Evolutionary conservation across 2,797 vertebrate genomes (phyloP).

Genomic region (Cyclopterus lumpus): DNA sequence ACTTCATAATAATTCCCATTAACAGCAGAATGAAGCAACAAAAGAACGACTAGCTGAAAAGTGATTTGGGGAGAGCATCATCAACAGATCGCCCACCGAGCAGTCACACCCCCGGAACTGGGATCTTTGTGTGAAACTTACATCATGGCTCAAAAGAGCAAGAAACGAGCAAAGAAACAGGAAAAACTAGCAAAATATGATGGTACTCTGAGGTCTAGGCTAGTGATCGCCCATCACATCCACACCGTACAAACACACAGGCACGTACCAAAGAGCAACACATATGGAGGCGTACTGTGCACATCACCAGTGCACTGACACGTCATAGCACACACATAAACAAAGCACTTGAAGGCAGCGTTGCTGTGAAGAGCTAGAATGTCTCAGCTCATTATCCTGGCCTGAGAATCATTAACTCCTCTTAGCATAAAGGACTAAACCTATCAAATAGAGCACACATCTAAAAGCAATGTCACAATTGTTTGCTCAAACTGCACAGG

Average conservation of each 20-base stretch:
- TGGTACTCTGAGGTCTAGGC: not conserved
- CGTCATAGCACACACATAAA: slow-evolving; percentile 44
- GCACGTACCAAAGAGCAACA: slow-evolving; percentile 76
- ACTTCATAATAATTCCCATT: slow-evolving; percentile 13
- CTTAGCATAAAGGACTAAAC: slow-evolving; percentile 17
- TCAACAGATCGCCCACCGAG: not conserved
- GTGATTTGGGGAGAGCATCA: not conserved
- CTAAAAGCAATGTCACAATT: not conserved
- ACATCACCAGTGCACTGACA: slow-evolving; percentile 22
- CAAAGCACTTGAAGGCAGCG: slow-evolving; percentile 41
- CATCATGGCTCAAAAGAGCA: not conserved
- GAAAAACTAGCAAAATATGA: not conserved
- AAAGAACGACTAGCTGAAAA: not conserved
- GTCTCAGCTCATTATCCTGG: slow-evolving; percentile 24
- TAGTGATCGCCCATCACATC: slow-evolving; percentile 59
- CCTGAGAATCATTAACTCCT: slow-evolving; percentile 46
- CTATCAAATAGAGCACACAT: slow-evolving; percentile 10
- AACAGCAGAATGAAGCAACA: slow-evolving; percentile 24
- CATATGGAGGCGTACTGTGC: slow-evolving; percentile 17
- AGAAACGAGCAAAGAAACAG: not conserved
- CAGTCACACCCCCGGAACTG: not conserved
- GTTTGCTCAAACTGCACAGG: not conserved
- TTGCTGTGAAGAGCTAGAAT: slow-evolving; percentile 11
- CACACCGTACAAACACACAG: slow-evolving; percentile 61
- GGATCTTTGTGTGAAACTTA: not conserved